Evolutionary conservation across 1,140 invertebrate species (phyloP).

Genomic region (Heliconius congener): DNA sequence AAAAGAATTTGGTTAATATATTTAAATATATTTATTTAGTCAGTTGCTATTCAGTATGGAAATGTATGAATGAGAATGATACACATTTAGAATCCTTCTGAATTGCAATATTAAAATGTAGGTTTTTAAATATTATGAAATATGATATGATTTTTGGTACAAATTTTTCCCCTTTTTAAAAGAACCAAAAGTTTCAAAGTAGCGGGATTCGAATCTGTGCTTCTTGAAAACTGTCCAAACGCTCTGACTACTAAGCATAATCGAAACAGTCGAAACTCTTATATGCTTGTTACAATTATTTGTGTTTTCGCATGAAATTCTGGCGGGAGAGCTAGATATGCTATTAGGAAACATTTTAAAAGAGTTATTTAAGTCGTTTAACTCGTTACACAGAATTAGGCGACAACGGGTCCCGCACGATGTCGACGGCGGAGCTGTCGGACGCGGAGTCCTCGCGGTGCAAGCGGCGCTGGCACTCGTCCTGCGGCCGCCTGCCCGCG

Average conservation of each 20-base stretch:
- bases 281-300: no score
- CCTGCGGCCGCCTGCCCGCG: constrained; percentile 68
- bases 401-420: constrained; percentile 62
- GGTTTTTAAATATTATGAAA: no score
- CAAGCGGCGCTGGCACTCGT: constrained; percentile 73
- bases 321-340: no score
- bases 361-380: not conserved
- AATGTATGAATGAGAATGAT: not conserved
- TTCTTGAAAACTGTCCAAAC: no score
- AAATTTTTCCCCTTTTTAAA: no score
- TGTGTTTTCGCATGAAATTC: no score
- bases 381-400: constrained; percentile 52
- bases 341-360: not conserved
- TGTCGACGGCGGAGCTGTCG: constrained; percentile 71
- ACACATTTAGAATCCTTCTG: not conserved
- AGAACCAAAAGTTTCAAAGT: no score
- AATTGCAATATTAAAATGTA: no score
- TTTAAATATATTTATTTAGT: constrained; percentile 20
- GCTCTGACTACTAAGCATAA: no score
- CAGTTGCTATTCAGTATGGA: not conserved
- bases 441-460: constrained; percentile 68
- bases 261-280: no score
- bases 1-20: constrained; percentile 2
- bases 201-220: no score
- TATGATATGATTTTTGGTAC: no score